Conservation (phyloP, 2,888 invertebrate genomes). For the Anthophora plumipes region DNA sequence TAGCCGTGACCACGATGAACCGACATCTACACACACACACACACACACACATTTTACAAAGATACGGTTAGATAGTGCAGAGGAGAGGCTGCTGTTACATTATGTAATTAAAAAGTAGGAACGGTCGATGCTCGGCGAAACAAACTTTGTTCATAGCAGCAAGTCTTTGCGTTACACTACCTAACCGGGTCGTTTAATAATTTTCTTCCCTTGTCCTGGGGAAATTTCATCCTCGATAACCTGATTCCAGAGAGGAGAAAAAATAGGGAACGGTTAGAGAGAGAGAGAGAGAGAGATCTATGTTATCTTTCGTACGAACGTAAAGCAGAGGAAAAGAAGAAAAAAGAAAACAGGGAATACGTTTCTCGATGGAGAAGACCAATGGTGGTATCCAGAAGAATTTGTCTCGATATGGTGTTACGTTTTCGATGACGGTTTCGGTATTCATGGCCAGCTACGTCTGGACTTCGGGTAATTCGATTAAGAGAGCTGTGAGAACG, state of each 20-base stretch:
- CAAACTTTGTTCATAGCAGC: conserved; percentile 21
- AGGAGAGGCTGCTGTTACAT: conserved; percentile 26
- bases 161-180: background rate
- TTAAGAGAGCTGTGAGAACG: conserved; percentile 5
- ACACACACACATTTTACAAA: no score
- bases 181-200: conserved; percentile 29
- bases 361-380: background rate
- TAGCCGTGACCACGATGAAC: conserved; percentile 35
- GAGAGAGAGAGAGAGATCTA: no score
- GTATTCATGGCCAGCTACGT: background rate
- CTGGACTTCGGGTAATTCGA: conserved; percentile 15
- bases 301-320: background rate
- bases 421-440: conserved; percentile 1
- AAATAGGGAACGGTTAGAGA: background rate
- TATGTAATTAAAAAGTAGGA: conserved; percentile 56
- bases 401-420: background rate
- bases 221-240: conserved; percentile 36
- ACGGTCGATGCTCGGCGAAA: conserved; percentile 33
- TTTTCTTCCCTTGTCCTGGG: background rate
- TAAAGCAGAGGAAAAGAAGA: background rate
- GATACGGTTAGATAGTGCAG: background rate
- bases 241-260: background rate
- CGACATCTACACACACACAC: background rate
- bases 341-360: background rate
- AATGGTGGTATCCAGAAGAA: background rate